A percentile compares a stretch with the other conserved stretches of the same genome.
These are phyloP conservation scores for Dendrocopos noguchii DNA, from an alignment of 2,113 vertebrate species.

Conservation along the genomic window DNA sequence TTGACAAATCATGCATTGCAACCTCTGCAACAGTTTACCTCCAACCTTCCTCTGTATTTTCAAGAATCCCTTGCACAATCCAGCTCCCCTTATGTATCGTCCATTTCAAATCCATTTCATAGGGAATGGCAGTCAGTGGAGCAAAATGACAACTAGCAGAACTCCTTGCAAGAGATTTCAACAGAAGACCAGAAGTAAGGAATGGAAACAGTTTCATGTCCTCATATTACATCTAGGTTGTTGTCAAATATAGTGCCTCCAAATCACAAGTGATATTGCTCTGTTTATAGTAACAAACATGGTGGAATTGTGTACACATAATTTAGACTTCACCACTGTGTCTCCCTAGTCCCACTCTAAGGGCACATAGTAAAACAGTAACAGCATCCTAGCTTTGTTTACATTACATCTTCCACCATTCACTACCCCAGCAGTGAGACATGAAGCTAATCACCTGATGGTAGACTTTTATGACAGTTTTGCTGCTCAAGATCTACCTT, in stretches of 20 bases:
- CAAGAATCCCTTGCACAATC: not conserved
- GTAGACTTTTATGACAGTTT: not conserved
- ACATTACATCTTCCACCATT: not conserved
- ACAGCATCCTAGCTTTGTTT: not conserved
- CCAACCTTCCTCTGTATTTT: not conserved
- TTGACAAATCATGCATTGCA: not conserved
- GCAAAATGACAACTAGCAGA: not conserved
- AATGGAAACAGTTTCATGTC: not conserved
- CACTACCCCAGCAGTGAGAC: not conserved
- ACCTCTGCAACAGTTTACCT: not conserved
- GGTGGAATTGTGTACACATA: accelerated
- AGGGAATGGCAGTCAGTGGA: not conserved
- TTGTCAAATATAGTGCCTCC: not conserved
- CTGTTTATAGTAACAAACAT: not conserved
- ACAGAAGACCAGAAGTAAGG: not conserved
- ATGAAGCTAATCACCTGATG: not conserved
- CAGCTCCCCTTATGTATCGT: not conserved
- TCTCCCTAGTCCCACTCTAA: not conserved
- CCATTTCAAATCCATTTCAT: not conserved
- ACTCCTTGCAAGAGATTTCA: not conserved
- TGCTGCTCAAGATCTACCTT: not conserved
- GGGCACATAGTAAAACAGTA: not conserved
- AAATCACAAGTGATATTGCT: not conserved
- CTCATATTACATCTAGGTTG: not conserved
- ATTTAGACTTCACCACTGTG: not conserved